Conservation (phyloP, 2,113 vertebrate species). For the Ifrita kowaldi region DNA sequence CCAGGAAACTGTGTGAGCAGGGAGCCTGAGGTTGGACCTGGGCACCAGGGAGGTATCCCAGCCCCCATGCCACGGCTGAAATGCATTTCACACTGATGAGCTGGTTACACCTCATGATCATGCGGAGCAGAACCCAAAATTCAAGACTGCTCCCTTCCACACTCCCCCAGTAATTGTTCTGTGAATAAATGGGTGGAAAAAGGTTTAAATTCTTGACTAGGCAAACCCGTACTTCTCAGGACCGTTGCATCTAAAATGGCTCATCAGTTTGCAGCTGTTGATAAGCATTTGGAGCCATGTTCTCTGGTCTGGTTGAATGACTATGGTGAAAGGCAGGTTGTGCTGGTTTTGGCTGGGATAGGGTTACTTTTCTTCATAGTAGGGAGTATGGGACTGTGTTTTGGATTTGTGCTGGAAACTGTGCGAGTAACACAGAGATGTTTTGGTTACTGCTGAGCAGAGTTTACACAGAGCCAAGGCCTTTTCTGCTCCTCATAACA, state of each 20-base stretch:
- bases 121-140: not conserved
- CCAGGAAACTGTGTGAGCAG: accelerated
- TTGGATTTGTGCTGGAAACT: not conserved
- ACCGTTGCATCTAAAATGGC: not conserved
- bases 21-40: not conserved
- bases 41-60: not conserved
- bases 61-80: not conserved
- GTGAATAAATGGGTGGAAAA: not conserved
- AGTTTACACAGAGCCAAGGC: not conserved
- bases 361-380: not conserved
- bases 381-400: not conserved
- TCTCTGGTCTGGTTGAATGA: not conserved
- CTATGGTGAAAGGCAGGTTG: not conserved
- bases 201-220: not conserved
- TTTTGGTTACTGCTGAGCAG: not conserved
- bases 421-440: not conserved
- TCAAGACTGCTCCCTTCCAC: not conserved
- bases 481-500: not conserved
- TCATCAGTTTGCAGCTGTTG: not conserved
- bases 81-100: not conserved
- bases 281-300: not conserved
- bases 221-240: not conserved
- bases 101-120: not conserved
- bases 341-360: not conserved
- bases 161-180: not conserved